phyloP scores from a whole-genome alignment of 1,140 invertebrate genomes.

The Heterodera schachtii region DNA sequence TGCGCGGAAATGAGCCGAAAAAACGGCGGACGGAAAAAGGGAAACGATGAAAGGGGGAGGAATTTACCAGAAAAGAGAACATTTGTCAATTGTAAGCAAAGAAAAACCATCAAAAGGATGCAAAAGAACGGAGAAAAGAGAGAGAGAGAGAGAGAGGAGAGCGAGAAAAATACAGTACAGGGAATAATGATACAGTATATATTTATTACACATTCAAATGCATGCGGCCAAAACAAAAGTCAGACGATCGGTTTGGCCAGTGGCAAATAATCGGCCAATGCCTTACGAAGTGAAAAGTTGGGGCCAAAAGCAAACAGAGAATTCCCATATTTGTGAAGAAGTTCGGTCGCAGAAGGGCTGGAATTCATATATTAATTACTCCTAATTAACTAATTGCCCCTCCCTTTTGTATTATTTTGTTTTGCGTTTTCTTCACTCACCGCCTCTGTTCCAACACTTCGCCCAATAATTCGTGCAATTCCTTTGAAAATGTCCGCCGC shows the following conservation, averaged over 20 bases:
- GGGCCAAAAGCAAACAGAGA: background rate
- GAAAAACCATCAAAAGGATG: too few species aligned
- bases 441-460: conserved; percentile 17
- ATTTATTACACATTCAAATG: background rate
- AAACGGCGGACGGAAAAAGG: background rate
- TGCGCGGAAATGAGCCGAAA: background rate
- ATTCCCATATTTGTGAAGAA: background rate
- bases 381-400: too few species aligned
- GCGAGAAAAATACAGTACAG: too few species aligned
- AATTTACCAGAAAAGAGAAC: background rate
- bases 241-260: background rate
- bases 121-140: too few species aligned
- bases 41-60: background rate
- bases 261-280: background rate
- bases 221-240: background rate
- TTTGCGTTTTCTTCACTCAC: background rate
- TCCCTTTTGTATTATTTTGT: too few species aligned
- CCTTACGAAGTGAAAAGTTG: background rate
- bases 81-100: too few species aligned
- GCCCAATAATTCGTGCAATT: conserved; percentile 26
- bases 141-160: too few species aligned
- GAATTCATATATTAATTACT: background rate
- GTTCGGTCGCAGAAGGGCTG: background rate
- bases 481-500: conserved; percentile 17
- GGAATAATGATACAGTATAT: background rate